Evolutionary conservation across 2,797 vertebrate species (phyloP).

Genomic region (Rhinatrema bivittatum): DNA sequence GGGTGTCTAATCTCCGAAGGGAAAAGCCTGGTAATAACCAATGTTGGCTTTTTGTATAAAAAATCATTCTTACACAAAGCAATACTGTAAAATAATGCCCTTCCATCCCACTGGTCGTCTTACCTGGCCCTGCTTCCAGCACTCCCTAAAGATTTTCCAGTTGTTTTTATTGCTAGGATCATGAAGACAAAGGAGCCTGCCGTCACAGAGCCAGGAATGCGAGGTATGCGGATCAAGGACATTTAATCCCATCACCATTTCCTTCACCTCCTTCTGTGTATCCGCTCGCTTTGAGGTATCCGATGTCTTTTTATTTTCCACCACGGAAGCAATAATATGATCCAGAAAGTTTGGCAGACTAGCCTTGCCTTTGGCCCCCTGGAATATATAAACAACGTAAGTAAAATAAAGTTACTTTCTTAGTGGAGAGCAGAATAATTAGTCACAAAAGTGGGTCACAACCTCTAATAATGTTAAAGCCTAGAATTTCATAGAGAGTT

Average conservation of each 20-base stretch:
- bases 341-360: conserved; percentile 95
- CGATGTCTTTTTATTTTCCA: conserved; percentile 95
- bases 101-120: conserved; percentile 9
- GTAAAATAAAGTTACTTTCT: conserved; percentile 20
- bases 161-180: conserved; percentile 96
- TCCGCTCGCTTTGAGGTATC: conserved; percentile 78
- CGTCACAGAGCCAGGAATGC: conserved; percentile 97
- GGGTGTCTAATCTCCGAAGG: too few species aligned
- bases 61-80: too few species aligned
- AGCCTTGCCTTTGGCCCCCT: conserved; percentile 88
- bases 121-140: conserved; percentile 99
- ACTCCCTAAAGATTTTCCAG: conserved; percentile 99
- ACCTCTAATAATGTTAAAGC: neutral
- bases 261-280: conserved; percentile 64
- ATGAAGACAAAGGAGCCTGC: conserved; percentile 93
- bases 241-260: conserved; percentile 88
- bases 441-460: neutral
- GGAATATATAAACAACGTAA: conserved; percentile 32
- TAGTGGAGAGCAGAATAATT: too few species aligned
- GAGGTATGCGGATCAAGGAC: conserved; percentile 95
- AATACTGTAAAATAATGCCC: too few species aligned
- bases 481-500: too few species aligned
- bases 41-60: too few species aligned
- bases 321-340: conserved; percentile 97
- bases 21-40: too few species aligned